These are phyloP conservation scores for Channallabes apus DNA, from an alignment of 2,797 vertebrate genomes.

Conservation along the genomic window DNA sequence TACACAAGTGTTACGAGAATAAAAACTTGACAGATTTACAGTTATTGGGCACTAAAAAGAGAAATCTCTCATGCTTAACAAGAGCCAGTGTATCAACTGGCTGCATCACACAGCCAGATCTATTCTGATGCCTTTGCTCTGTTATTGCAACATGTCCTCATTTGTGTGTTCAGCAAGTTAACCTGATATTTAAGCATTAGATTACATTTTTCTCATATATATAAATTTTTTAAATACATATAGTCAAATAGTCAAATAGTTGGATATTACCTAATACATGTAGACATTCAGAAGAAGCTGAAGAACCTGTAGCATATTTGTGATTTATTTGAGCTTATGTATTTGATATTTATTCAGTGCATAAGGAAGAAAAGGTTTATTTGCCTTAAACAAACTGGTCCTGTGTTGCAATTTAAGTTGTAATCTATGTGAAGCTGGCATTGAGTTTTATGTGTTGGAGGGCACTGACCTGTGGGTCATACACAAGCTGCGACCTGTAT, in stretches of 20 bases:
- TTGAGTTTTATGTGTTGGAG: neutral
- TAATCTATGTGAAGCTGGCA: neutral
- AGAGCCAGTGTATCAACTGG: neutral
- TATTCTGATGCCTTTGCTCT: neutral
- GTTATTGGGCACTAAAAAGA: neutral
- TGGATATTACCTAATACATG: neutral
- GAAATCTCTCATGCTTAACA: neutral
- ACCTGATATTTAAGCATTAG: neutral
- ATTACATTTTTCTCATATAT: no score
- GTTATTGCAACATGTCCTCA: neutral
- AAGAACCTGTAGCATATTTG: neutral
- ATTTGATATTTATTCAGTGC: neutral
- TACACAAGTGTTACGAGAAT: neutral
- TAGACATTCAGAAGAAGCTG: neutral
- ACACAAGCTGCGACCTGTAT: neutral
- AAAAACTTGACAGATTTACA: neutral
- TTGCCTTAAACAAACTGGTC: neutral
- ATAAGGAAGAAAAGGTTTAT: neutral
- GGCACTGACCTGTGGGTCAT: slow-evolving; percentile 3
- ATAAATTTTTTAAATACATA: no score
- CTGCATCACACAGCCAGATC: neutral
- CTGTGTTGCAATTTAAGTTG: neutral
- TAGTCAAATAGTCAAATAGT: no score
- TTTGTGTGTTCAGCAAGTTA: neutral
- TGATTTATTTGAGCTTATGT: neutral